Conservation (phyloP, 2,797 vertebrate genomes). For the Acrossocheilus wenchowensis region DNA sequence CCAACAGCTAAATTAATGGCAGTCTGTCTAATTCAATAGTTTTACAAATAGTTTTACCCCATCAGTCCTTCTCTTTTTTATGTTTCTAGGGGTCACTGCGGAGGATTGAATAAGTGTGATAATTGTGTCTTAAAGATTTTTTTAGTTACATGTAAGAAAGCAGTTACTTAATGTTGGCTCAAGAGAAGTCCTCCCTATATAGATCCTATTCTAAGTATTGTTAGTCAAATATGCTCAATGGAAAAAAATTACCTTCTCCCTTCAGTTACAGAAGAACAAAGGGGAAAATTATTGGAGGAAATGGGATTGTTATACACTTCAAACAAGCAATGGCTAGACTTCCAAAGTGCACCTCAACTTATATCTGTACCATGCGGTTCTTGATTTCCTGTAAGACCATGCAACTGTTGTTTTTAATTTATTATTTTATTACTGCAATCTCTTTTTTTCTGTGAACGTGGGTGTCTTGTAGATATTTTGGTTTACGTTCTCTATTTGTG, state of each 20-base stretch:
- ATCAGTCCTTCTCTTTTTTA: background rate
- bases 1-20: background rate
- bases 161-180: slow-evolving; percentile 4
- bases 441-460: no score
- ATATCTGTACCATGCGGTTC: background rate
- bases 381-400: background rate
- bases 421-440: no score
- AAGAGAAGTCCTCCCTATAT: background rate
- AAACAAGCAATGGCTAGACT: background rate
- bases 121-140: background rate
- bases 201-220: background rate
- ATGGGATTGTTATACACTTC: background rate
- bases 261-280: background rate
- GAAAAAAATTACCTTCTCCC: background rate
- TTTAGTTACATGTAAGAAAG: background rate
- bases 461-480: no score
- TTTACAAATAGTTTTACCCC: background rate
- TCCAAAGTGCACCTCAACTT: background rate
- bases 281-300: background rate
- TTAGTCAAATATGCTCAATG: background rate
- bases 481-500: no score
- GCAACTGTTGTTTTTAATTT: background rate
- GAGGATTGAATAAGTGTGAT: background rate
- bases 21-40: background rate
- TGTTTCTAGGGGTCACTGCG: background rate